Percentiles rank a stretch among this genome's conserved stretches.
Conservation (phyloP, 2,113 vertebrate genomes). For the Scolopax mira region DNA sequence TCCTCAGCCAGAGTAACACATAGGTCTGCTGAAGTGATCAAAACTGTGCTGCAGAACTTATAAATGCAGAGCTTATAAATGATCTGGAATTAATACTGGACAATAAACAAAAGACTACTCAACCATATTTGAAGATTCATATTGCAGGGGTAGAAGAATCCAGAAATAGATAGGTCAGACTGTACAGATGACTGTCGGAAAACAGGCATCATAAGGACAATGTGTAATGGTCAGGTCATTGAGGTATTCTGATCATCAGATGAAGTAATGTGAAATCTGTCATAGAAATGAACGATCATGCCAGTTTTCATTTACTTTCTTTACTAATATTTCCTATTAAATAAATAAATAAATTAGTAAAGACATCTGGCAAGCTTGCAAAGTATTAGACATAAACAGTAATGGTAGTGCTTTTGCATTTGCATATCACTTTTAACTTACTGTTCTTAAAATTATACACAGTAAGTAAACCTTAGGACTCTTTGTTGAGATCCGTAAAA, state of each 20-base stretch:
- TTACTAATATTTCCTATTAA: neutral
- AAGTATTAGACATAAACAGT: neutral
- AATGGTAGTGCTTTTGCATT: neutral
- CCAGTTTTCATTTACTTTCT: neutral
- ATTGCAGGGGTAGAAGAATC: neutral
- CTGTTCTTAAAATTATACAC: neutral
- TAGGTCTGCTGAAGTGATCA: neutral
- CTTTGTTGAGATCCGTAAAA: neutral
- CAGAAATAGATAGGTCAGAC: neutral
- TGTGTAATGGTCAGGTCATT: neutral
- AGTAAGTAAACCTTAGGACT: neutral
- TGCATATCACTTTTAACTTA: neutral
- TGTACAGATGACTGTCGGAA: neutral
- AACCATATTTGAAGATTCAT: neutral
- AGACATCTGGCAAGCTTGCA: neutral
- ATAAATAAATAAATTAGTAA: neutral
- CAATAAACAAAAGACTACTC: neutral
- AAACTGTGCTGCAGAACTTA: neutral
- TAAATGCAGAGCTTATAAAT: neutral
- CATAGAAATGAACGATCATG: neutral
- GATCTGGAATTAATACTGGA: neutral
- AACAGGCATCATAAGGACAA: accelerated
- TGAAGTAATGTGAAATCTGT: neutral
- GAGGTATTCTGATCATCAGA: neutral
- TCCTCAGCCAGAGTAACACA: neutral